Evolutionary conservation across 2,113 vertebrate genomes (phyloP), one percentile per base, ranked within the genome.

Genomic region (Phalacrocorax pelagicus): DNA sequence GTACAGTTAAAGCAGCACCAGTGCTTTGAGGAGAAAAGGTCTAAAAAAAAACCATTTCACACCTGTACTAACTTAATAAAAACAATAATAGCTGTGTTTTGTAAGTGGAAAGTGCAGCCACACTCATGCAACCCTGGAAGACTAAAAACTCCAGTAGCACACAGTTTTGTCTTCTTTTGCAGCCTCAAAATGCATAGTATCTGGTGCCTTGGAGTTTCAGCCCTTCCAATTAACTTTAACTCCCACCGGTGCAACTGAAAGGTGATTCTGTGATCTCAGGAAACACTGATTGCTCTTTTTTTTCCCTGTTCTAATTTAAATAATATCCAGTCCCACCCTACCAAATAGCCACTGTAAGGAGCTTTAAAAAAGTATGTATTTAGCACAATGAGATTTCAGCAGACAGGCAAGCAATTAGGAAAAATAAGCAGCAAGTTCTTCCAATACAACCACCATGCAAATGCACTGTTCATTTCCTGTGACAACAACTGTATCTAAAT

Each of bases 161-260:
- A 42, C 15, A 5, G 7, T 52, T 78, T 22, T 10, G 3, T 54
- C 72, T 88, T 83, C 77, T 84, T 63, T 67, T 85, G 66, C 52
- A 89, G 78, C 57, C 11, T 81, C 52, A 78, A 74, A 92, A 91
- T 59, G 57, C 40, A 36, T 3, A 27, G 73, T 57, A 57, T 67
- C 59, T 84, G 52, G 23, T 92, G 42, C 52, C 86, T 71, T 84
- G 73, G 65, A 73, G 47, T 58, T 92, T 92, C 91, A 89, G 42
- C 52, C 70, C 61, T 75, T 75, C 75, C 54, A 92, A 74, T 92
- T 91, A 94, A 79, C n/a, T 89, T 89, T 85, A 42, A 81, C 77
- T 96, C 65, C 77, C 69, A 47, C 52, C 74, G 47, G 26, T 81
- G 65, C 57, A 78, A 92, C 69, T 44, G 61, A 69, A 71, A 84